These are phyloP conservation scores for Noctua comes DNA, from an alignment of 2,888 invertebrate species.

Conservation along the genomic window DNA sequence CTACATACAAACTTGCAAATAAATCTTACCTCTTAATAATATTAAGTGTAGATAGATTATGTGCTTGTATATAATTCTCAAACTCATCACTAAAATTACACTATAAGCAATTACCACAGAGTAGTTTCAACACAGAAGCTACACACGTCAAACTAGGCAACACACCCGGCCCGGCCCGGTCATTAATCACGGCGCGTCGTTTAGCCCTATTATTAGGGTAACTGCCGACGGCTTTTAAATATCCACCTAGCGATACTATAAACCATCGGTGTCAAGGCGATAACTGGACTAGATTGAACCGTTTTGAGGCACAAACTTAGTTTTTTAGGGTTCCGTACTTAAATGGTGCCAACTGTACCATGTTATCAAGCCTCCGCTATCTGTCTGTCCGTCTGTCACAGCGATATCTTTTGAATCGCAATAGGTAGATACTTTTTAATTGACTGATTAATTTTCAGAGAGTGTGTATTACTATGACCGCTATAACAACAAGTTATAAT, in stretches of 20 bases:
- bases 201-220: constrained; percentile 79
- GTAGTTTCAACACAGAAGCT: constrained; percentile 60
- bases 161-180: constrained; percentile 56
- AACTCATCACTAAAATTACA: constrained; percentile 37
- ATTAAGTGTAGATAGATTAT: no score
- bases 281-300: constrained; percentile 73
- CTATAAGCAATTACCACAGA: constrained; percentile 58
- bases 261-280: constrained; percentile 71
- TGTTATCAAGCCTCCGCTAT: neutral
- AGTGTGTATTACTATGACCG: no score
- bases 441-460: no score
- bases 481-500: no score
- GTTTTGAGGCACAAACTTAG: constrained; percentile 48
- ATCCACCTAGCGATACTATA: constrained; percentile 70
- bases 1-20: no score
- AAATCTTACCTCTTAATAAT: no score
- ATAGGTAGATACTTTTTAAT: neutral
- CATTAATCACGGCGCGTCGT: constrained; percentile 78
- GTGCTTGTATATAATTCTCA: neutral
- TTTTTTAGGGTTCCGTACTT: neutral
- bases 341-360: neutral
- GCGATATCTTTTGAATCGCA: neutral
- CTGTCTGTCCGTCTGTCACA: neutral
- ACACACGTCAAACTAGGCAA: constrained; percentile 51
- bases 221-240: constrained; percentile 80